Evolutionary conservation across 2,888 invertebrate genomes (phyloP).

Genomic region (Sminthurides aquaticus): DNA sequence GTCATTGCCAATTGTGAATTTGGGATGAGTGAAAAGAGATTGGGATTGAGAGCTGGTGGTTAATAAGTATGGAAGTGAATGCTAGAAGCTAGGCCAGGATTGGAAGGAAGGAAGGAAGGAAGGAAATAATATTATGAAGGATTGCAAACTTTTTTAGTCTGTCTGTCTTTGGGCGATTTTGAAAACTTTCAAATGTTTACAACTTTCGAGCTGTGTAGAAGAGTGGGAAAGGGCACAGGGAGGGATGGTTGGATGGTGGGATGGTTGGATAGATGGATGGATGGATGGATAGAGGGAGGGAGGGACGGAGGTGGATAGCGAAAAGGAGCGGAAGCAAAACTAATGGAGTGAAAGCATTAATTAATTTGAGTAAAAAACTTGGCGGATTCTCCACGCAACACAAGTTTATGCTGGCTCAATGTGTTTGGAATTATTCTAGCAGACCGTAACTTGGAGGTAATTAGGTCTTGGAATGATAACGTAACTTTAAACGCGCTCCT

Average conservation of each 20-base stretch:
- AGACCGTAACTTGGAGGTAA: not conserved
- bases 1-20: not conserved
- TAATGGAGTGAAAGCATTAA: slow-evolving; percentile 15
- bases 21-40: too few species aligned
- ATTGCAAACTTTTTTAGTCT: not conserved
- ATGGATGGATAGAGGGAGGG: not conserved
- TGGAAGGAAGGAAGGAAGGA: not conserved
- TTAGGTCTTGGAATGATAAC: not conserved
- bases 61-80: too few species aligned
- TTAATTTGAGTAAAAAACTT: slow-evolving; percentile 13
- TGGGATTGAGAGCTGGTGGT: too few species aligned
- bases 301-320: not conserved
- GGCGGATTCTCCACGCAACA: not conserved
- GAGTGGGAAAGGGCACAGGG: not conserved
- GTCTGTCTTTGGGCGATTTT: not conserved
- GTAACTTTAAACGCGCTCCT: not conserved
- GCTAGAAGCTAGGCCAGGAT: not conserved
- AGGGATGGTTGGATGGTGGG: not conserved
- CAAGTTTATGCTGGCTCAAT: not conserved
- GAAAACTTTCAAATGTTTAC: not conserved
- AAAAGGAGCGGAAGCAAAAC: slow-evolving; percentile 14
- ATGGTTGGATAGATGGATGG: not conserved
- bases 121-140: not conserved
- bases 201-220: not conserved
- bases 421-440: not conserved